Base-by-base conservation (phyloP, 2,797 vertebrate species). In the Prunella strophiata region DNA sequence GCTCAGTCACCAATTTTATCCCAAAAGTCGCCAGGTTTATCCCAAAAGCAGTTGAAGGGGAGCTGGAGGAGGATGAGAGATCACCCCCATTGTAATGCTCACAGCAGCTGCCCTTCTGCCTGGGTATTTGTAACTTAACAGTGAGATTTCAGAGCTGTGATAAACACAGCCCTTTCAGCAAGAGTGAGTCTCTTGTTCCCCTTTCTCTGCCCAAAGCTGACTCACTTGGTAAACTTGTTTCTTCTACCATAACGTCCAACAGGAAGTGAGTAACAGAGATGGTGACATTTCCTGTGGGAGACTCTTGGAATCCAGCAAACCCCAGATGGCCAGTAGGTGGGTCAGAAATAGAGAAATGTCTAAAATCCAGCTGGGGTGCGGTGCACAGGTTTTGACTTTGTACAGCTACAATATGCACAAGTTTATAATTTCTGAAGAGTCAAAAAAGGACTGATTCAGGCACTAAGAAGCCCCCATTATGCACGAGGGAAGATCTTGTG, bases 171-270 rank as follows among this genome's bases (percentile, higher is more conserved):
- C 38, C 7, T 61, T 59, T 16, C 8, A 50, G n/a, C 32, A 50
- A 85, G 22, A 75, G 27, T 1, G 1, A 32, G 25, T 16, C 38
- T 74, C 43, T 67, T 11, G 14, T 93, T 96, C 87, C 68, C 23
- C 38, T 85, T 91, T 91, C 63, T 91, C 70, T 81, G 36, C 62
- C 43, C 40, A 42, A 42, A 59, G 32, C 4, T 83, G 23, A 58
- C 47, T 59, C 54, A 57, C 17, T 22, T 54, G 51, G 34, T 25
- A 29, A 70, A 82, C 27, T 42, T 6, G 1, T 34, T 80, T 75
- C 25, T 87, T 78, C 75, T 89, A 12, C 0, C 0, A 3, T 55
- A 40, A 66, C 0, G 0, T 75, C 34, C 43, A 47, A 65, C n/a
- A 83, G 87, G 82, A 94, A 95, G 40, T 83, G 61, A 73, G 54